Percentiles rank a stretch among this genome's conserved stretches.
These are phyloP conservation scores for Hyposmocoma kahamanoa DNA, from an alignment of 1,140 invertebrate species.

Conservation along the genomic window DNA sequence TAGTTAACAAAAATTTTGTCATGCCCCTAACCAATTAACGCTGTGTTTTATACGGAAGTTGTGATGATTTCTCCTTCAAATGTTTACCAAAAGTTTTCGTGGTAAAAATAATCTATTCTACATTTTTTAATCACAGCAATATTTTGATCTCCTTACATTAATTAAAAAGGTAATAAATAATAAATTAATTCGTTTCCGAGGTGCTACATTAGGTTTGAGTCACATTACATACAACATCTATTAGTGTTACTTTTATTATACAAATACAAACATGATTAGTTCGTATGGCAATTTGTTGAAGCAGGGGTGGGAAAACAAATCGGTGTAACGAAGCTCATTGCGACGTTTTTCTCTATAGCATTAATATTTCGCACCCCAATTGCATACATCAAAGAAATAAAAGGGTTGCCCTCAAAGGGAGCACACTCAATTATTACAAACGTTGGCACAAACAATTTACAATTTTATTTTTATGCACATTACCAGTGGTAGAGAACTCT, in stretches of 20 bases:
- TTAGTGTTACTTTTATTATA: constrained; percentile 49
- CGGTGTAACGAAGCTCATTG: constrained; percentile 61
- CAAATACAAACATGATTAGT: constrained; percentile 60
- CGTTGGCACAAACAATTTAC: constrained; percentile 69
- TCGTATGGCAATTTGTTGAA: constrained; percentile 44
- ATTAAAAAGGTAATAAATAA: constrained; percentile 51
- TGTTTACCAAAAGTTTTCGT: not conserved
- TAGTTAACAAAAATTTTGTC: not conserved
- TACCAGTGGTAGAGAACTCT: constrained; percentile 21
- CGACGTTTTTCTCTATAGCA: constrained; percentile 49
- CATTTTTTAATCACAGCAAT: constrained; percentile 68
- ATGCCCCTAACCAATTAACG: no score
- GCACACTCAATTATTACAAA: constrained; percentile 68
- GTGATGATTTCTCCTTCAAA: no score
- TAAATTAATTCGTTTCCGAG: constrained; percentile 61
- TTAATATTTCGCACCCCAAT: constrained; percentile 65
- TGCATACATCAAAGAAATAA: constrained; percentile 69
- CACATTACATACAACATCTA: constrained; percentile 51
- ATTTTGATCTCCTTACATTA: constrained; percentile 46
- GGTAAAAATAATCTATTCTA: constrained; percentile 30
- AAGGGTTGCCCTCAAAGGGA: constrained; percentile 64
- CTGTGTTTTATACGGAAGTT: no score
- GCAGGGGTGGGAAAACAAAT: constrained; percentile 53
- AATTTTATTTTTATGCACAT: constrained; percentile 55
- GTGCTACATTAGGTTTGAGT: constrained; percentile 37